Percentiles rank a stretch among this genome's conserved stretches.
Conservation (phyloP, 2,797 vertebrate genomes). For the Sparidentex hasta region DNA sequence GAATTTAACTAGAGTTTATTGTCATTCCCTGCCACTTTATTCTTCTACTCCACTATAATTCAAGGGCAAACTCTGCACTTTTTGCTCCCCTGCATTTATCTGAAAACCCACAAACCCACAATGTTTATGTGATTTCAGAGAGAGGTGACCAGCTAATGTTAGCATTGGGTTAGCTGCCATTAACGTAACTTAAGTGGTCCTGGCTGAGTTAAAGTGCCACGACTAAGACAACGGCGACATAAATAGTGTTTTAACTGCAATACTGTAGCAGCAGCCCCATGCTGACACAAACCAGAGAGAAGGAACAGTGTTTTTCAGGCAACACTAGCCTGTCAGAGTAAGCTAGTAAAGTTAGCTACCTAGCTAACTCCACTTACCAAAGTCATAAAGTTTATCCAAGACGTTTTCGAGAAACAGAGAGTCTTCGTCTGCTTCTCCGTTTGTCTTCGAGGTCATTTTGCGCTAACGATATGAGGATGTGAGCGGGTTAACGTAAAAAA, state of each 20-base stretch:
- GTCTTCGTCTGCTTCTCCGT: conserved; percentile 57
- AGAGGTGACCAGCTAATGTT: background rate
- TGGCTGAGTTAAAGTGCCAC: background rate
- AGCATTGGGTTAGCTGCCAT: background rate
- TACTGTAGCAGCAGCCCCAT: accelerated
- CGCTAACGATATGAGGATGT: accelerated
- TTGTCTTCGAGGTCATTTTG: conserved; percentile 24
- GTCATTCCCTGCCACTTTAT: too few species aligned
- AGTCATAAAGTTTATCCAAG: conserved; percentile 84
- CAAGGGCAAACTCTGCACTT: too few species aligned
- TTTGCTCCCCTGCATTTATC: too few species aligned
- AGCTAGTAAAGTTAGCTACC: conserved; percentile 35
- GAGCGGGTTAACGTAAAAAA: too few species aligned
- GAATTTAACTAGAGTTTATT: too few species aligned
- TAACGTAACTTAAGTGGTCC: accelerated
- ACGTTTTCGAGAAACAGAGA: conserved; percentile 75
- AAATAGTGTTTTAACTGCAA: background rate
- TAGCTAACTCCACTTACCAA: conserved; percentile 77
- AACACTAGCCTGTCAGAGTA: background rate
- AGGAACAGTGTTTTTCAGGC: background rate
- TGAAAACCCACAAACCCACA: background rate
- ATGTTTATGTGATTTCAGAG: background rate
- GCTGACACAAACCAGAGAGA: background rate
- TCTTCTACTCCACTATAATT: too few species aligned
- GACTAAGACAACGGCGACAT: accelerated